Evolutionary conservation across 1,140 invertebrate genomes (phyloP), one percentile per base, ranked within the genome.

Genomic region (Trichomalopsis sarcophagae): DNA sequence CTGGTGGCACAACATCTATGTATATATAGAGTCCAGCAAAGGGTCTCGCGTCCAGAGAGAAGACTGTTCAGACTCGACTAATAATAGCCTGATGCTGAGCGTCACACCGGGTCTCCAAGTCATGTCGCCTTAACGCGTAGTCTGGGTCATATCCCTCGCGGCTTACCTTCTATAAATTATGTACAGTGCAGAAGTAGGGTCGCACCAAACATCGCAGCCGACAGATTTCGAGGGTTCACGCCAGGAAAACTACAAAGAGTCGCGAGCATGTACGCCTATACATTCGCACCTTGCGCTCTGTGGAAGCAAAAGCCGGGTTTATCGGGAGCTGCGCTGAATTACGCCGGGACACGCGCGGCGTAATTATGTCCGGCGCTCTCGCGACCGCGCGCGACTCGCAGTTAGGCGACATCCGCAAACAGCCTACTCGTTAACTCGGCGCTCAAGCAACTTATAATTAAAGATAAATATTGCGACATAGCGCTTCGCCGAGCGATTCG

Each of bases 371-470:
- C 73, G 36, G 79, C 79, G 79, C 74, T 55, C 78, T 55, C 44
- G 47, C 27, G 68, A 17, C 23, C 21, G 17, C 55, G 17, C 55
- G 21, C 33, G 21, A n/a, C 55, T n/a, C 7, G 17, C 17, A 62
- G 81, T 77, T 50, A 74, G 80, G 55, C 55, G 77, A 84, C 77
- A 73, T 86, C 66, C 50, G 50, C 87, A 87, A 87, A 87, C 80
- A 86, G 33, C 21, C 10, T 21, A 69, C 78, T 44, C 78, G 66
- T 69, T 80, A 80, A 80, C 78, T n/a, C 36, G 36, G 10, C 5
- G 78, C 78, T 68, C 40, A 80, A 69, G 33, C 62, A 80, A 80
- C 78, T 80, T 80, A 80, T 80, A 80, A 80, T 80, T 80, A 69
- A 80, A 80, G 78, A 80, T 80, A 80, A 80, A 80, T 80, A 80